Evolutionary conservation across 2,797 vertebrate species (phyloP).

Genomic region (Iguana delicatissima): DNA sequence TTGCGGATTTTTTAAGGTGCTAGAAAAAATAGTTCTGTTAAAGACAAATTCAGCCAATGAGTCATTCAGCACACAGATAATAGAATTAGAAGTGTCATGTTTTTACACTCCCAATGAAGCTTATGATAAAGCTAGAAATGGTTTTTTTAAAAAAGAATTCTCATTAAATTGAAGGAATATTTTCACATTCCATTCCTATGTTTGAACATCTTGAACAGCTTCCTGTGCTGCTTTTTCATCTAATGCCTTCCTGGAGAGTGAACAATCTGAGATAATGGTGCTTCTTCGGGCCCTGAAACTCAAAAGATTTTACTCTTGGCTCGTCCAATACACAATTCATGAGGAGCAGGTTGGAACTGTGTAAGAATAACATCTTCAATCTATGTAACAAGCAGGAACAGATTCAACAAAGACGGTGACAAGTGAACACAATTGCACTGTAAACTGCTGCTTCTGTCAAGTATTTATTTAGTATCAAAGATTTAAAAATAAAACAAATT

Average conservation of each 20-base stretch:
- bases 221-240: slow-evolving; percentile 48
- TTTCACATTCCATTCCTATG: slow-evolving; percentile 70
- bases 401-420: neutral
- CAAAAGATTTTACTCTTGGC: slow-evolving; percentile 57
- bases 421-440: neutral
- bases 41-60: slow-evolving; percentile 44
- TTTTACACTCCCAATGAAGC: slow-evolving; percentile 61
- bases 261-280: slow-evolving; percentile 32
- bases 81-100: slow-evolving; percentile 67
- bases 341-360: slow-evolving; percentile 31
- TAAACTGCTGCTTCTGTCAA: slow-evolving; percentile 9
- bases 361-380: slow-evolving; percentile 28
- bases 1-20: slow-evolving; percentile 31
- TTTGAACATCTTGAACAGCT: slow-evolving; percentile 69
- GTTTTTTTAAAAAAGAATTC: slow-evolving; percentile 65
- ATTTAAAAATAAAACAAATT: neutral
- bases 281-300: slow-evolving; percentile 29
- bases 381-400: slow-evolving; percentile 11
- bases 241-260: slow-evolving; percentile 67
- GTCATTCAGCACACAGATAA: slow-evolving; percentile 52
- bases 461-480: slow-evolving; percentile 18
- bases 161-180: slow-evolving; percentile 73
- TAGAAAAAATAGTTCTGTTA: slow-evolving; percentile 31
- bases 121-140: slow-evolving; percentile 71
- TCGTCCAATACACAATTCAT: slow-evolving; percentile 67